Percentiles rank a stretch among this genome's conserved stretches.
Evolutionary conservation across 2,113 vertebrate genomes (phyloP).

Genomic region (Lycocorax pyrrhopterus): DNA sequence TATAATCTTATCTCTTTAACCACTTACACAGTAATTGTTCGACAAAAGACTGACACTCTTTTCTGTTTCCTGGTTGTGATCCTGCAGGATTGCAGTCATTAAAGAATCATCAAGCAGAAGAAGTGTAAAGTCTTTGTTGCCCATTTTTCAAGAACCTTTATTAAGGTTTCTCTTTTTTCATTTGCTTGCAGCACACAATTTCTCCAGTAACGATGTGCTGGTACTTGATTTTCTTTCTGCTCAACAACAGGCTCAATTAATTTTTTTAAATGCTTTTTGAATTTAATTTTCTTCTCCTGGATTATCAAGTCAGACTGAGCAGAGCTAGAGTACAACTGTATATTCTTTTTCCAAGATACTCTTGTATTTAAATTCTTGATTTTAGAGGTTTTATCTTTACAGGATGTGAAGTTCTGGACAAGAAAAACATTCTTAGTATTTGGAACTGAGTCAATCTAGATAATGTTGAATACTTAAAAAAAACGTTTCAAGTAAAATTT

Average conservation of each 20-base stretch:
- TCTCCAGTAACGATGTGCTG: not conserved
- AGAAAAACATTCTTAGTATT: not conserved
- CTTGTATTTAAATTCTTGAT: not conserved
- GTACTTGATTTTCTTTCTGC: slow-evolving; percentile 35
- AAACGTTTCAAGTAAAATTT: not conserved
- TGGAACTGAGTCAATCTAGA: not conserved
- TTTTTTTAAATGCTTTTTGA: not conserved
- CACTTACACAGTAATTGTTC: slow-evolving; percentile 27
- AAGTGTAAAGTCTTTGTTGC: not conserved
- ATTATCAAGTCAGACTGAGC: not conserved
- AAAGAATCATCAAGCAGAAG: slow-evolving; percentile 39
- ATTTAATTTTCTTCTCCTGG: slow-evolving; percentile 14
- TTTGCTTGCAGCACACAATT: not conserved
- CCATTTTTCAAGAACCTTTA: slow-evolving; percentile 33
- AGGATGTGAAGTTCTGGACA: not conserved
- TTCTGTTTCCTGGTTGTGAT: slow-evolving; percentile 24
- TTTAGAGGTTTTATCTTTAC: not conserved
- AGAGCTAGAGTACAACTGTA: not conserved
- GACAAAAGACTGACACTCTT: slow-evolving; percentile 16
- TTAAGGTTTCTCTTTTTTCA: slow-evolving; percentile 23
- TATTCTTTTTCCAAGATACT: not conserved
- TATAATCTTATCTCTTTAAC: slow-evolving; percentile 50
- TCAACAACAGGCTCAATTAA: not conserved
- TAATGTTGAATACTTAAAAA: not conserved
- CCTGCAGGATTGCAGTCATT: slow-evolving; percentile 26